phyloP scores from a whole-genome alignment of 2,113 vertebrate species.

The Pseudolaguvia tuberculata region DNA sequence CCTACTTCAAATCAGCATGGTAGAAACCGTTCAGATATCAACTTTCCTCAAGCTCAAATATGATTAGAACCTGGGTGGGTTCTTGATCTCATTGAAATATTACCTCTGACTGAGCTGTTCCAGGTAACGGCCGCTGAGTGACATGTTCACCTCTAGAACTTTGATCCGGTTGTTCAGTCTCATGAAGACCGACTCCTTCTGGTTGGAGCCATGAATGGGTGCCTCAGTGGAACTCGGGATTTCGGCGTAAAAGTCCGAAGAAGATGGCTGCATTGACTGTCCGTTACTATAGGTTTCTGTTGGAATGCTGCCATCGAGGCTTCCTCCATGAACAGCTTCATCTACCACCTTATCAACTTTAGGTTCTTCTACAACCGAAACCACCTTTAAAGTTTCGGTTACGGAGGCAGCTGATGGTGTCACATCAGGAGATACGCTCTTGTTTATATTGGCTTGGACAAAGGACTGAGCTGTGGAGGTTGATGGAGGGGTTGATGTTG shows the following conservation, averaged over 20 bases:
- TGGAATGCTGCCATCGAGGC: background rate
- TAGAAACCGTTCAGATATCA: no score
- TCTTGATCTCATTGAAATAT: background rate
- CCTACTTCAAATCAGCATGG: no score
- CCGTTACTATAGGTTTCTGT: background rate
- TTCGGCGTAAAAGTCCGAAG: constrained; percentile 89
- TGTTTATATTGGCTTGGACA: background rate
- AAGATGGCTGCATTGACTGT: constrained; percentile 51
- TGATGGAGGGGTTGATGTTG: constrained; percentile 40
- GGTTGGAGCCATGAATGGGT: constrained; percentile 82
- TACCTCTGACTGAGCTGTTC: constrained; percentile 98
- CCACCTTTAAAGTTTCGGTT: background rate
- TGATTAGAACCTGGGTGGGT: background rate
- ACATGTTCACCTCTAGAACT: constrained; percentile 97
- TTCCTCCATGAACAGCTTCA: background rate
- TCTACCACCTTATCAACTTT: constrained; percentile 11
- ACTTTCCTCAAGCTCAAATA: no score
- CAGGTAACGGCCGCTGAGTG: constrained; percentile 92
- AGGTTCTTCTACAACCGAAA: background rate
- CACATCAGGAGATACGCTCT: background rate
- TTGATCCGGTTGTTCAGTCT: constrained; percentile 97
- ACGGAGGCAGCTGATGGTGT: background rate
- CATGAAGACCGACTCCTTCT: constrained; percentile 98
- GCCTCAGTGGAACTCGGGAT: constrained; percentile 80
- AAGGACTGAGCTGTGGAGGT: constrained; percentile 55